phyloP scores from a whole-genome alignment of 2,113 vertebrate genomes.

The Polyodon spathula region DNA sequence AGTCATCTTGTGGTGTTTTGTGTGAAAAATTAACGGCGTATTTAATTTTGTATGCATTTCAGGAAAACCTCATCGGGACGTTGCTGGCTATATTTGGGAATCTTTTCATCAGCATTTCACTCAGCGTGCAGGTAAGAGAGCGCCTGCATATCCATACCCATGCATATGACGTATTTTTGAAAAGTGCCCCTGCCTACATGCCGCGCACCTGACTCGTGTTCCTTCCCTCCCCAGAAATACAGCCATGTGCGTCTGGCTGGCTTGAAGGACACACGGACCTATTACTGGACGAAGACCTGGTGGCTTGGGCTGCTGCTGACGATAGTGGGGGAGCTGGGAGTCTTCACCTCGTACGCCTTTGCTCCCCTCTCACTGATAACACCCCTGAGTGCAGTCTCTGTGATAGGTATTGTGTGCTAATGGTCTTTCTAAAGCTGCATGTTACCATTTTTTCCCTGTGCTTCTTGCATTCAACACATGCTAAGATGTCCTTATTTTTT shows the following conservation, averaged over 20 bases:
- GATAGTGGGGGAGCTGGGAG: constrained; percentile 71
- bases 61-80: constrained; percentile 94
- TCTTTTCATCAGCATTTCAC: constrained; percentile 80
- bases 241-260: constrained; percentile 77
- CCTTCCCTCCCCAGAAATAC: constrained; percentile 67
- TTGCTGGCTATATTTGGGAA: constrained; percentile 91
- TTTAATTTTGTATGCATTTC: too few species aligned
- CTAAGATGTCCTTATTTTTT: not conserved
- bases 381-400: constrained; percentile 79
- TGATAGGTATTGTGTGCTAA: constrained; percentile 58
- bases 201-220: too few species aligned
- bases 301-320: constrained; percentile 81
- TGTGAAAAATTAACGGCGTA: too few species aligned
- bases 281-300: constrained; percentile 88
- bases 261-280: constrained; percentile 71
- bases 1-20: too few species aligned
- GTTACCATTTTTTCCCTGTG: not conserved
- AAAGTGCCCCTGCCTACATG: too few species aligned
- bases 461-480: not conserved
- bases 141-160: too few species aligned
- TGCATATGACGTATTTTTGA: not conserved
- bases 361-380: constrained; percentile 81
- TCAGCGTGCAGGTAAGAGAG: constrained; percentile 77
- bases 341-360: constrained; percentile 86
- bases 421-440: not conserved